Evolutionary conservation across 2,888 invertebrate genomes (phyloP), one percentile per base, ranked within the genome.

Genomic region (Octodonta nipae): DNA sequence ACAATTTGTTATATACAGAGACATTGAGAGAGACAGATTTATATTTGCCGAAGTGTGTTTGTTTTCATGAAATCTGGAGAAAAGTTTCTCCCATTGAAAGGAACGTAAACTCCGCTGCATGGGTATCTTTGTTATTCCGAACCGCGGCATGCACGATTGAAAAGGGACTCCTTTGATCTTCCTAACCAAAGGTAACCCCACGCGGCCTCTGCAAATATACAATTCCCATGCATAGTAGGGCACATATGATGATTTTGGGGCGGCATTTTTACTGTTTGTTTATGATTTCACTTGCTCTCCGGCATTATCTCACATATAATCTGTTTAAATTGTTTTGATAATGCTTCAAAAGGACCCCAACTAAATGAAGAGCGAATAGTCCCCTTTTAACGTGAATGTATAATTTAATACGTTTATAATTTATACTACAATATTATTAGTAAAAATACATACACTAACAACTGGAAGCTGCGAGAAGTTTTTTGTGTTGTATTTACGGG

Each of bases 61-160:
- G 54, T 55, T 55, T 56, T 57, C 47, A 45, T 43, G 46, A 54
- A 55, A 55, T 55, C 53, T 49, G 47, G 43, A 40, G 51, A 52
- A 55, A 52, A 43, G 51, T 43, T 49, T 47, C 38, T 43, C 49
- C 46, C 36, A 32, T 40, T 35, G 46, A 45, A 41, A 46, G 53
- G 51, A 55, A 55, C 50, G 55, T 52, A 56, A 55, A 58, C 55
- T 50, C 44, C 22, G 40, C 29, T 33, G 36, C 34, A 38, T 35
- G 11, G 36, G 36, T 36, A 40, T 45, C 45, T 44, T 44, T 45
- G 43, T 44, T 44, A 38, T 44, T 41, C 37, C 40, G 28, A 33
- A 40, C 36, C 35, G 37, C 35, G 35, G 31, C 34, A 33, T 27
- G 35, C 30, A 27, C 42, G 45, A 47, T 45, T 44, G 43, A 43